A percentile compares a stretch with the other conserved stretches of the same genome.
These are phyloP conservation scores for Zoanthus sansibaricus DNA, from an alignment of 92 coral and sea anemone genomes.

Conservation along the genomic window DNA sequence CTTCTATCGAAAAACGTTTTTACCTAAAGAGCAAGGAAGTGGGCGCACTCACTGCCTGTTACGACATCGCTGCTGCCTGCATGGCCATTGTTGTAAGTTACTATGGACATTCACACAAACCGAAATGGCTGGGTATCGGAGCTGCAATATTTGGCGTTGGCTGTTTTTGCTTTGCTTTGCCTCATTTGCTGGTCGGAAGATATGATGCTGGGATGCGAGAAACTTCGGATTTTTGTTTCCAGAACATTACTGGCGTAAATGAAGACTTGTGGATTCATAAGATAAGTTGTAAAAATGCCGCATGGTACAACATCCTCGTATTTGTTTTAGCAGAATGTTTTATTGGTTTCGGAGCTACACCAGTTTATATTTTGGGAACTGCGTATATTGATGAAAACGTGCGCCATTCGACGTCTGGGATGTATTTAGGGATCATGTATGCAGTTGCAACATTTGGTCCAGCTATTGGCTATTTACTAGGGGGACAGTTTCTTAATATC, in stretches of 20 bases:
- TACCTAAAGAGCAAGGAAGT: slow-evolving; percentile 82
- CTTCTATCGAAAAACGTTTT: slow-evolving; percentile 93
- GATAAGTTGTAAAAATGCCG: slow-evolving; percentile 69
- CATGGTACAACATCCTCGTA: slow-evolving; percentile 87
- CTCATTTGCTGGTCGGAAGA: slow-evolving; percentile 81
- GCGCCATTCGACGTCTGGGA: slow-evolving; percentile 83
- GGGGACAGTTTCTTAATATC: slow-evolving; percentile 82
- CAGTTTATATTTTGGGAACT: slow-evolving; percentile 90
- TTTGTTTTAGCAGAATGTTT: slow-evolving; percentile 91
- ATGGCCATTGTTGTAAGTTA: slow-evolving; percentile 93
- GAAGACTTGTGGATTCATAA: slow-evolving; percentile 38
- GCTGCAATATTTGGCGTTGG: slow-evolving; percentile 88
- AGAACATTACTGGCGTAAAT: slow-evolving; percentile 38
- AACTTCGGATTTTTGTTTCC: slow-evolving; percentile 69
- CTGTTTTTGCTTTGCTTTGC: slow-evolving; percentile 89
- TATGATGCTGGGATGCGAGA: slow-evolving; percentile 75
- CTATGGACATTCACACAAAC: slow-evolving; percentile 93
- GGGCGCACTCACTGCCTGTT: slow-evolving; percentile 83
- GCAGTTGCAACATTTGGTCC: slow-evolving; percentile 93
- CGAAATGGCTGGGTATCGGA: slow-evolving; percentile 96
- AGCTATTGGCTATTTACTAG: slow-evolving; percentile 88
- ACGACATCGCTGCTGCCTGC: slow-evolving; percentile 87
- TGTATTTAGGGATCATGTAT: slow-evolving; percentile 90
- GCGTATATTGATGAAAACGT: slow-evolving; percentile 93
- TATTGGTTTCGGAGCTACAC: slow-evolving; percentile 97